Base-by-base conservation (phyloP, 2,888 invertebrate species). In the Heteropelma amictum region DNA sequence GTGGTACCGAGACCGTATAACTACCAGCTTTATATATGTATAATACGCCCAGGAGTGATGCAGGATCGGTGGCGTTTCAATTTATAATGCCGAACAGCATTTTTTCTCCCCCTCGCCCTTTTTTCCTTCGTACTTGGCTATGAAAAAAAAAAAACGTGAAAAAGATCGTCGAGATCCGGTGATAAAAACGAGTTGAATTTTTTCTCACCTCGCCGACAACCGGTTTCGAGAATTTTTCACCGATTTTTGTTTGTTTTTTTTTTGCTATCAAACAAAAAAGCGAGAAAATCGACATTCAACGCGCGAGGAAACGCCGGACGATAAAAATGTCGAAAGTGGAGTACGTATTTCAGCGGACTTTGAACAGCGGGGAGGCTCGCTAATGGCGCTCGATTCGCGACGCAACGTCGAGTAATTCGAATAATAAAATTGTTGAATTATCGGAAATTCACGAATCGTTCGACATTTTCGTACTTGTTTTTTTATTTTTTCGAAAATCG, bases 61-160 rank as follows among this genome's bases (percentile, higher is more conserved):
- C 64, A 40, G 40, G 28, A 40, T 67, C 67, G 45, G 56, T 67
- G 56, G 56, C 56, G 38, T 67, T 67, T 67, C 67, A 67, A 67
- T 67, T 47, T 47, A 67, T 56, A 67, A n/a, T n/a, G n/a, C 26
- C 35, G 35, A 10, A 26, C 17, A 26, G 10, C 17, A n/a, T 26
- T 33, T 14, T 40, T 64, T 40, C 51, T 45, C 26, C 21, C 26
- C n/a, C 19, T 54, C 4, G 6, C 21, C 7, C 3, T 17, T 26
- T 30, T 17, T 28, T 14, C 3, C 28, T 17, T 12, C 17, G 12
- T 51, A n/a, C 21, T 10, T 28, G 28, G 2, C n/a, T 33, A 33
- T 33, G 33, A 6, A 33, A 38, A 6, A 30, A 17, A 23, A 2
- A 42, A 4, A 54, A 33, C 47, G 33, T 49, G 33, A 40, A 51